Evolutionary conservation across 2,797 vertebrate species (phyloP), one percentile per base, ranked within the genome.

Genomic region (Acanthopagrus latus): DNA sequence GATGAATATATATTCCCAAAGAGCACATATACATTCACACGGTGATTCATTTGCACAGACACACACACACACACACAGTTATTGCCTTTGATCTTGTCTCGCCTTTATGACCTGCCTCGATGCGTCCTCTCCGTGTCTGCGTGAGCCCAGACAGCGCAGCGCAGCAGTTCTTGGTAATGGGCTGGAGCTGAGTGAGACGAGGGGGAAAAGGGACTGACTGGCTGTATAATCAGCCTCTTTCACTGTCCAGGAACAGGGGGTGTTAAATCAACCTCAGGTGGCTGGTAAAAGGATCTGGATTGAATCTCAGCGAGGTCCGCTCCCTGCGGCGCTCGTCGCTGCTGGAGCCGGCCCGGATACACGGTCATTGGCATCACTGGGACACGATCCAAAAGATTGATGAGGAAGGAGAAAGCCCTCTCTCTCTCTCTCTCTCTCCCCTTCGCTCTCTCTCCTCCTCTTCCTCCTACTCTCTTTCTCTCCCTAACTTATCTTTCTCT

Each of bases 241-340:
- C 73, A 80, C 88, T 89, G 80, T 84, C 85, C 84, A 88, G 88
- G 87, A 92, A 82, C 78, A 83, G 69, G 74, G 83, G 74, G 27
- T 79, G 82, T 91, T 93, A 94, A 94, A 94, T 95, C 92, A 91
- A 92, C 89, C 92, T 93, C 94, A 93, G 92, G 87, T 92, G 90
- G 86, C 90, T 91, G 90, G 93, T 95, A 86, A 91, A 92, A 93
- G 85, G 78, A 86, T 90, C 86, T 87, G 76, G 78, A 93, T 91
- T 91, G 88, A 86, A 87, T 91, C 86, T 88, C 84, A 57, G 88
- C 50, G 0, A 83, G 81, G 69, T 84, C 47, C 13, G 33, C 87
- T 90, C 82, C 83, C 83, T 41, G 75, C 51, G 76, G 86, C 82
- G 73, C 74, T 63, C 17, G 33, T 57, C 48, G 12, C 86, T 71